phyloP scores from a whole-genome alignment of 2,888 invertebrate genomes.

The Athrips mouffetella region DNA sequence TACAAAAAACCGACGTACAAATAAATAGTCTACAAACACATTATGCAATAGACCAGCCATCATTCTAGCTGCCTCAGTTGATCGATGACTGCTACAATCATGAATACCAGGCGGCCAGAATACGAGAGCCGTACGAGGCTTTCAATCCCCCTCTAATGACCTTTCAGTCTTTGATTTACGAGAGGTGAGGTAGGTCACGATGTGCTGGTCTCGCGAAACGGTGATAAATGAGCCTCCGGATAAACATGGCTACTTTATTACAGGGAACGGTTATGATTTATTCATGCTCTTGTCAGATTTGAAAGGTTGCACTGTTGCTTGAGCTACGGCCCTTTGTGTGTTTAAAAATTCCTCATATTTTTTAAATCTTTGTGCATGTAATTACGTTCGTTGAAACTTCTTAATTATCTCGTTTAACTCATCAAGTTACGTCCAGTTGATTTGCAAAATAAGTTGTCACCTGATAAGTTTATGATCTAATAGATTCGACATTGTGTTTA shows the following conservation, averaged over 20 bases:
- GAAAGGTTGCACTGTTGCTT: slow-evolving; percentile 55
- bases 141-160: slow-evolving; percentile 14
- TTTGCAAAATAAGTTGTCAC: neutral
- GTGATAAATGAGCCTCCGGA: slow-evolving; percentile 70
- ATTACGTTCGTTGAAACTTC: neutral
- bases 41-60: slow-evolving; percentile 59
- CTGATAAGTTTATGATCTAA: slow-evolving; percentile 3
- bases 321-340: slow-evolving; percentile 28
- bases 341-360: slow-evolving; percentile 5
- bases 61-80: slow-evolving; percentile 54
- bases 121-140: slow-evolving; percentile 28
- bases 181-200: slow-evolving; percentile 33
- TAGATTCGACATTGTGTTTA: slow-evolving; percentile 2
- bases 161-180: slow-evolving; percentile 14
- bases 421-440: neutral
- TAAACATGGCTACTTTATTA: slow-evolving; percentile 76
- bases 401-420: neutral
- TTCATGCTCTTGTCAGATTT: slow-evolving; percentile 69
- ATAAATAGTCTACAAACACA: slow-evolving; percentile 61
- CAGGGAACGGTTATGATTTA: slow-evolving; percentile 71
- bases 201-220: slow-evolving; percentile 47
- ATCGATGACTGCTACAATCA: slow-evolving; percentile 61
- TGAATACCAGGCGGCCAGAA: slow-evolving; percentile 45
- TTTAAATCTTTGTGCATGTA: neutral
- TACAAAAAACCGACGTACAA: slow-evolving; percentile 45